Conservation (phyloP, 2,113 vertebrate species). For the Alligator mississippiensis region DNA sequence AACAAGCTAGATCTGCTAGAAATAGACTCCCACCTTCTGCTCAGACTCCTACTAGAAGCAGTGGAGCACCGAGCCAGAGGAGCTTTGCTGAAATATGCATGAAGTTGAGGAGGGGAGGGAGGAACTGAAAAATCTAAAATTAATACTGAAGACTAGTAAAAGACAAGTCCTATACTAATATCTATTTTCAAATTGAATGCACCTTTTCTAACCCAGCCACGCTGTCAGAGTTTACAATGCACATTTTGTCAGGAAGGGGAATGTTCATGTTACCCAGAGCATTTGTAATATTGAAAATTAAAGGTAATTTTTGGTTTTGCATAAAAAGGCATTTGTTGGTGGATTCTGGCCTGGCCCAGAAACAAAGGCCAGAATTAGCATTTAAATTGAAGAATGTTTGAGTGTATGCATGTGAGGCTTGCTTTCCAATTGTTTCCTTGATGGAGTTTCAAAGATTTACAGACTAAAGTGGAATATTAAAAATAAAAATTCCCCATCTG, state of each 20-base stretch:
- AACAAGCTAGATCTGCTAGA: constrained; percentile 54
- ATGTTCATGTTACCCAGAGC: not conserved
- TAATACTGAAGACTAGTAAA: constrained; percentile 30
- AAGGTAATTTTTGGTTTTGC: constrained; percentile 16
- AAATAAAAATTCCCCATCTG: not conserved
- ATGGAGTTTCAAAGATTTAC: not conserved
- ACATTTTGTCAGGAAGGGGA: not conserved
- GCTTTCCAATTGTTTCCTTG: not conserved
- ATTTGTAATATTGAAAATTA: constrained; percentile 15
- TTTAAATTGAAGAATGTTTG: not conserved
- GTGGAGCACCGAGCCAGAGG: not conserved
- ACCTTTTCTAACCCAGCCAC: constrained; percentile 12
- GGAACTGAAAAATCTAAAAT: constrained; percentile 57
- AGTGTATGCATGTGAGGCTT: not conserved
- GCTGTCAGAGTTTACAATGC: not conserved
- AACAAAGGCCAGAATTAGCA: not conserved
- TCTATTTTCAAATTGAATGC: constrained; percentile 10
- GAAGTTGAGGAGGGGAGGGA: constrained; percentile 33
- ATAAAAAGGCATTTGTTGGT: not conserved
- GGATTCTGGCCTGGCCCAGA: constrained; percentile 9
- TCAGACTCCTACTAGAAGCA: constrained; percentile 48
- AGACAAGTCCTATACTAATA: constrained; percentile 34
- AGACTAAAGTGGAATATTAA: not conserved
- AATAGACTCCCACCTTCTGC: constrained; percentile 68
- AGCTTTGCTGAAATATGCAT: constrained; percentile 35